phyloP scores from a whole-genome alignment of 2,888 invertebrate species.

The Herminia tarsipennalis region DNA sequence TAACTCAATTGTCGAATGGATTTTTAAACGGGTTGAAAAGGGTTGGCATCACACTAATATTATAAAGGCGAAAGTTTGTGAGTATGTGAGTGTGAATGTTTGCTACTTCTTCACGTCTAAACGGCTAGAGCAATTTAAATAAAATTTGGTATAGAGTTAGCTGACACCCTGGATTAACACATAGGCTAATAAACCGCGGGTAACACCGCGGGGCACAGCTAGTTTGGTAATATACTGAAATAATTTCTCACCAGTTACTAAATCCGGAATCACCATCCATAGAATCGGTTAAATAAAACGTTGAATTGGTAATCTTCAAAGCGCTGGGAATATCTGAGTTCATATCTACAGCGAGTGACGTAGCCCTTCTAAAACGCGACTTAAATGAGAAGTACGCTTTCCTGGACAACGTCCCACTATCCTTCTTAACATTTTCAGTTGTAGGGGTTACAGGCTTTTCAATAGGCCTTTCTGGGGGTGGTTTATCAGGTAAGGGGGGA shows the following conservation, averaged over 20 bases:
- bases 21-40: no score
- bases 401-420: constrained; percentile 73
- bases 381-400: constrained; percentile 86
- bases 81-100: no score
- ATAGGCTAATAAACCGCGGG: no score
- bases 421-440: constrained; percentile 67
- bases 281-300: constrained; percentile 89
- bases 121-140: no score
- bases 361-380: constrained; percentile 87
- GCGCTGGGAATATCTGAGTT: constrained; percentile 82
- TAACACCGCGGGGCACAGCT: no score
- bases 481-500: constrained; percentile 71
- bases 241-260: constrained; percentile 77
- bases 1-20: no score
- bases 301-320: constrained; percentile 87
- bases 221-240: no score
- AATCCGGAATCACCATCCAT: constrained; percentile 88
- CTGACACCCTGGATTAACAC: no score
- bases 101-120: no score
- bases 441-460: constrained; percentile 74
- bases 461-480: constrained; percentile 60
- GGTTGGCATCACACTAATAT: no score
- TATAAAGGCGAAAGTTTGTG: no score
- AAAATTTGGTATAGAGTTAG: no score
- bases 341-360: constrained; percentile 84